Base-by-base conservation (phyloP, 2,888 invertebrate species). In the Amphipyra berbera region DNA sequence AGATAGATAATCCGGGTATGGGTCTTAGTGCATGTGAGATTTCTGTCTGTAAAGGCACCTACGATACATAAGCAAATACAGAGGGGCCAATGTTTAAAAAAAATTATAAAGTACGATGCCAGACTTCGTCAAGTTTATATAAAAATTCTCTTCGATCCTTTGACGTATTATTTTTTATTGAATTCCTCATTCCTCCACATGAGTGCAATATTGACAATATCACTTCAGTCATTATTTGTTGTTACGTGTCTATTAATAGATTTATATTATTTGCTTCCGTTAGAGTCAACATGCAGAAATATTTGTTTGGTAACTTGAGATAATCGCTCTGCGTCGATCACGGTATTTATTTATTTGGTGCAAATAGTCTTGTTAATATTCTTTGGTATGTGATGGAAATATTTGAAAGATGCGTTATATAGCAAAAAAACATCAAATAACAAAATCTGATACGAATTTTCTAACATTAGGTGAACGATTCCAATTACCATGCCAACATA, bases 281-380 rank as follows among this genome's bases (percentile, higher is more conserved):
- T 50, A 45, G 38, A 45, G 50, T 57, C 33, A 60, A 68, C 41
- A 63, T 5, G 14, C 40, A 48, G 49, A 54, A 60, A 52, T 54
- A 57, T 72, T 73, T 73, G 47, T 54, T 68, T 14, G 42, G 54
- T 57, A 42, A 68, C 63, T 57, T 33, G 8, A 72, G 53, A 63
- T 72, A 54, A 64, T 74, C 10, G n/a, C 35, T 44, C n/a, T 46
- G 38, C 44, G 15, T 27, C 38, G 21, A 55, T 63, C 46, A 52
- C n/a, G 3, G 13, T 38, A 13, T 64, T 14, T 44, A 42, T 64
- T 56, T 42, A 12, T 27, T 8, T n/a, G 4, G 6, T 6, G 14
- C n/a, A 50, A 50, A 40, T 30, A 1, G 48, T 4, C n/a, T 44
- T 44, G 33, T 8, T 46, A 8, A 46, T 37, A 13, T 4, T 21